A percentile compares a stretch with the other conserved stretches of the same genome.
These are phyloP conservation scores for Tetragonula carbonaria DNA, from an alignment of 2,888 invertebrate genomes.

Conservation along the genomic window DNA sequence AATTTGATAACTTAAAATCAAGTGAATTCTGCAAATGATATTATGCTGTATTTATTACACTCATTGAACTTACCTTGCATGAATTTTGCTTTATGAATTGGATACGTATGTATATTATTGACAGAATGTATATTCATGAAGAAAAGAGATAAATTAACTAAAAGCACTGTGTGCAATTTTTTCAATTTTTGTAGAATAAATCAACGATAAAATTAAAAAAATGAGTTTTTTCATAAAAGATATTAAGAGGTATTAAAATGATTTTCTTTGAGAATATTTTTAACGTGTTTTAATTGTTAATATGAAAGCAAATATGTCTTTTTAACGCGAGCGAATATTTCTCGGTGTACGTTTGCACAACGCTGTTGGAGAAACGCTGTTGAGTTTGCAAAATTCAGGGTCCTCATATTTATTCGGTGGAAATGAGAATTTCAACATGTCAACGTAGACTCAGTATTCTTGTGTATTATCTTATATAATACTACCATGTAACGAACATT, in stretches of 20 bases:
- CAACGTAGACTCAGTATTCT: conserved; percentile 66
- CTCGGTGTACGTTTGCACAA: neutral
- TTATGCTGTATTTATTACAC: neutral
- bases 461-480: neutral
- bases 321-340: neutral
- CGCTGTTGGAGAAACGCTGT: conserved; percentile 17
- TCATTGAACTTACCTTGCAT: neutral
- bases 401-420: conserved; percentile 48
- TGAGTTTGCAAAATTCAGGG: conserved; percentile 55
- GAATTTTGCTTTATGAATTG: neutral
- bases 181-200: neutral
- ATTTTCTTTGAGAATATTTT: neutral
- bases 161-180: too few species aligned
- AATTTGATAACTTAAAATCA: neutral
- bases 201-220: neutral
- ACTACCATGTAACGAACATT: neutral
- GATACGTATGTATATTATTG: neutral
- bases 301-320: neutral
- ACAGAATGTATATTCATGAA: neutral
- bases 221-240: neutral
- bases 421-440: conserved; percentile 76
- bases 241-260: neutral
- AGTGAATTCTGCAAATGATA: neutral
- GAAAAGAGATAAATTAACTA: neutral
- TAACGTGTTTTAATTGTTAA: neutral